Conservation (phyloP, 2,888 invertebrate genomes). For the Mesorhabditis sp. region DNA sequence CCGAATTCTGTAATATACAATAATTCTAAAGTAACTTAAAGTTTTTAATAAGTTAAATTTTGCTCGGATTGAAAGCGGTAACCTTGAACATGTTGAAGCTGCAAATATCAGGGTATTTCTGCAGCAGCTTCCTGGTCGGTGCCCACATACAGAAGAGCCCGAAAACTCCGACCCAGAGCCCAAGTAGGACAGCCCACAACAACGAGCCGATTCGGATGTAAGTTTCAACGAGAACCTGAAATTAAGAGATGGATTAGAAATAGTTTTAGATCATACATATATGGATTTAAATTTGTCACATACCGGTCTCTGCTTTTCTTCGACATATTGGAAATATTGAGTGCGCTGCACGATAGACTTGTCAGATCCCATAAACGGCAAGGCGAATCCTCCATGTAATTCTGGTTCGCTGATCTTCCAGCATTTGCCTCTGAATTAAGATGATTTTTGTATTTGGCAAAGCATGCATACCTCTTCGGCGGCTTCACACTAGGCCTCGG, state of each 20-base stretch:
- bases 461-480: constrained; percentile 22
- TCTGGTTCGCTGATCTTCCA: constrained; percentile 53
- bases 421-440: constrained; percentile 28
- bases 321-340: constrained; percentile 73
- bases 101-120: constrained; percentile 72
- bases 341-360: constrained; percentile 67
- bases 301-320: constrained; percentile 71
- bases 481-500: constrained; percentile 23
- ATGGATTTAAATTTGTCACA: constrained; percentile 11
- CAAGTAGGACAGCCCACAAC: constrained; percentile 65
- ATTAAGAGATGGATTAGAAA: background rate
- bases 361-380: constrained; percentile 70
- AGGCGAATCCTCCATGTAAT: constrained; percentile 65
- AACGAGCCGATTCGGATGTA: constrained; percentile 69
- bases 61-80: background rate
- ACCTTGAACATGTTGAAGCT: constrained; percentile 71
- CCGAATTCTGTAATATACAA: constrained; percentile 61
- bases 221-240: constrained; percentile 61
- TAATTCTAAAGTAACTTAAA: background rate
- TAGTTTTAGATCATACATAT: background rate
- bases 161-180: constrained; percentile 61
- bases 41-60: background rate
- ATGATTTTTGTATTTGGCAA: background rate
- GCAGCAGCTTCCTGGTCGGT: constrained; percentile 68
- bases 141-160: constrained; percentile 67